Evolutionary conservation across 2,797 vertebrate species (phyloP).

Genomic region (Sitta carolinensis): DNA sequence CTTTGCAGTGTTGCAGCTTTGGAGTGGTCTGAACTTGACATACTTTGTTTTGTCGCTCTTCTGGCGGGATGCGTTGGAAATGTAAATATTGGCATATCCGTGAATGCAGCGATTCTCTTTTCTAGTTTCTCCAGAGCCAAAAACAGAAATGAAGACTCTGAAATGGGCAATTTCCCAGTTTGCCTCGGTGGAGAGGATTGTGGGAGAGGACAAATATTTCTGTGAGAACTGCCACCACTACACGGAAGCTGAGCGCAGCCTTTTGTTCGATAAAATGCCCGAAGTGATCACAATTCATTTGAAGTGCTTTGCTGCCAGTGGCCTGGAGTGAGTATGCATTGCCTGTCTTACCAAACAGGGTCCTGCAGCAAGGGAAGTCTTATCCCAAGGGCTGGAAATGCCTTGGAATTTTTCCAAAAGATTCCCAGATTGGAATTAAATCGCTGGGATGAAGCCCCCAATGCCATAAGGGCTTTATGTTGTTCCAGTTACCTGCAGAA

Average conservation of each 20-base stretch:
- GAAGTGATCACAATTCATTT: conserved; percentile 97
- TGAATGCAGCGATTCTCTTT: background rate
- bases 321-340: conserved; percentile 86
- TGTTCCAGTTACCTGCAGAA: background rate
- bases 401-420: background rate
- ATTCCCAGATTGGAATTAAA: background rate
- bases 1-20: background rate
- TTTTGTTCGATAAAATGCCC: conserved; percentile 96
- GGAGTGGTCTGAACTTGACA: background rate
- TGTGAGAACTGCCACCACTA: conserved; percentile 97
- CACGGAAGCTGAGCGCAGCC: conserved; percentile 94
- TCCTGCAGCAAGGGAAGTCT: background rate
- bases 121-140: conserved; percentile 95
- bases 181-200: conserved; percentile 96
- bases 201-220: conserved; percentile 98
- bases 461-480: background rate
- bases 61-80: background rate
- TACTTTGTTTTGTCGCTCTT: background rate
- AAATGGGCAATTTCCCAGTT: conserved; percentile 97
- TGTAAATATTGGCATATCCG: background rate
- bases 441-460: background rate
- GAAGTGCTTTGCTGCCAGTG: conserved; percentile 96
- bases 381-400: background rate
- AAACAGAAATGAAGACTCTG: conserved; percentile 91
- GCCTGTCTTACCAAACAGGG: background rate